phyloP scores from a whole-genome alignment of 2,797 vertebrate genomes.

The Eurystomus glaucurus region DNA sequence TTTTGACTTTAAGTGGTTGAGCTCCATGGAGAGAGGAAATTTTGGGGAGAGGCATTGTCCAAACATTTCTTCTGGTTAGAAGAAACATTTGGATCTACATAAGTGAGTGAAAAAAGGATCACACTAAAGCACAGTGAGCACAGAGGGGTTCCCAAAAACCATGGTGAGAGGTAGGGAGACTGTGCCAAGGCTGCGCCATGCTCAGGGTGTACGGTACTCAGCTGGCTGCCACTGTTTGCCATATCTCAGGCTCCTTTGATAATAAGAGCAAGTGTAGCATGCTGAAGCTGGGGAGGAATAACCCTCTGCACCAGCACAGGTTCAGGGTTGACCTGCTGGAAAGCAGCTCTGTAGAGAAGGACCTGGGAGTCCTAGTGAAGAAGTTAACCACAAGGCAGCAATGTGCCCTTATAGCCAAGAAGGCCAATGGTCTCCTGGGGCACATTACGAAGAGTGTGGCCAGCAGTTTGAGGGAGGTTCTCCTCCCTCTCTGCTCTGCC shows the following conservation, averaged over 20 bases:
- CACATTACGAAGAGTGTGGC: not conserved
- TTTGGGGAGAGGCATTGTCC: not conserved
- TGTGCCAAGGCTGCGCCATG: rapidly evolving
- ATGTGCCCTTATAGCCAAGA: not conserved
- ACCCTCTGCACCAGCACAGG: not conserved
- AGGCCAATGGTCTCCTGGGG: not conserved
- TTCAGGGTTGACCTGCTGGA: not conserved
- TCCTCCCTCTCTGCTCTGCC: not conserved
- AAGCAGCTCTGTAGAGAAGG: not conserved
- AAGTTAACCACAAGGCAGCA: not conserved
- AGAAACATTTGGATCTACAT: not conserved
- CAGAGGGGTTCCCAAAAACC: rapidly evolving
- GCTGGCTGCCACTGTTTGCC: not conserved
- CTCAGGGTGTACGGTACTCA: not conserved
- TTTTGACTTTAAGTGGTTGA: not conserved
- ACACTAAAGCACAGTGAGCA: not conserved
- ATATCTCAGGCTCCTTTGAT: not conserved
- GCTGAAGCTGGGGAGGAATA: not conserved
- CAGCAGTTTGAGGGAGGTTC: not conserved
- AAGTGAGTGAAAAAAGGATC: not conserved
- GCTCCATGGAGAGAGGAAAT: not conserved
- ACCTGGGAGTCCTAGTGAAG: not conserved
- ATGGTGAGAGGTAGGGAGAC: rapidly evolving
- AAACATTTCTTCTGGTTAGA: not conserved
- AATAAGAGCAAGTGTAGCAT: not conserved